Evolutionary conservation across 1,140 invertebrate species (phyloP).

Genomic region (Drosophila pallidifrons): DNA sequence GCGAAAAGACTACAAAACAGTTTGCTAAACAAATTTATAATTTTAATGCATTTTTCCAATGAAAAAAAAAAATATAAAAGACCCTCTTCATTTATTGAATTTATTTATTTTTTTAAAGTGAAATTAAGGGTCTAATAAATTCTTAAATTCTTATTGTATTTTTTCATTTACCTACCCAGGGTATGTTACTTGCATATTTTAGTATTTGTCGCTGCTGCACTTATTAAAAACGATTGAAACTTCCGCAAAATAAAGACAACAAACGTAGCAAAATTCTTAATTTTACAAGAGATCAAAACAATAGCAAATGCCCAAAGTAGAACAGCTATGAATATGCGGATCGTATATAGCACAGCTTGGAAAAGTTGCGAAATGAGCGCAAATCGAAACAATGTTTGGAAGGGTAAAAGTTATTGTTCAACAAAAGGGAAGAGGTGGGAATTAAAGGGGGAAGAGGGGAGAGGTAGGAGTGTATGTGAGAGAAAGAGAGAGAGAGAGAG

Average conservation of each 20-base stretch:
- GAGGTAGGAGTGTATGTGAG: background rate
- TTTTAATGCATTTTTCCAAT: too few species aligned
- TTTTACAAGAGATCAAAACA: background rate
- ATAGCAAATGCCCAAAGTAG: background rate
- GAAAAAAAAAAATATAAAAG: too few species aligned
- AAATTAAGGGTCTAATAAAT: too few species aligned
- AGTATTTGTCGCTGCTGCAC: background rate
- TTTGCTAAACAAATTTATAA: too few species aligned
- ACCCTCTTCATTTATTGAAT: too few species aligned
- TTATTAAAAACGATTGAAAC: conserved; percentile 78
- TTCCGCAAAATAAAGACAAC: conserved; percentile 50
- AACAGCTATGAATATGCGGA: background rate
- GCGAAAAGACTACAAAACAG: too few species aligned
- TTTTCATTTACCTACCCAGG: too few species aligned
- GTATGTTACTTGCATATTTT: too few species aligned
- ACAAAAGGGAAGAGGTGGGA: background rate
- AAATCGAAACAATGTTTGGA: conserved; percentile 4
- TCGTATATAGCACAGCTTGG: conserved; percentile 14
- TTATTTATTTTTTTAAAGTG: too few species aligned
- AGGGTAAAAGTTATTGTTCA: background rate
- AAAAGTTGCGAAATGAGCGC: conserved; percentile 3
- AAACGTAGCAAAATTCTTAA: background rate
- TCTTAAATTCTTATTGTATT: too few species aligned
- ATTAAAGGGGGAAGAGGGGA: background rate
- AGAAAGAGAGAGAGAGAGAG: background rate